Percentiles rank a stretch among this genome's conserved stretches.
Evolutionary conservation across 2,888 invertebrate genomes (phyloP).

Genomic region (Dryomyza anilis): DNA sequence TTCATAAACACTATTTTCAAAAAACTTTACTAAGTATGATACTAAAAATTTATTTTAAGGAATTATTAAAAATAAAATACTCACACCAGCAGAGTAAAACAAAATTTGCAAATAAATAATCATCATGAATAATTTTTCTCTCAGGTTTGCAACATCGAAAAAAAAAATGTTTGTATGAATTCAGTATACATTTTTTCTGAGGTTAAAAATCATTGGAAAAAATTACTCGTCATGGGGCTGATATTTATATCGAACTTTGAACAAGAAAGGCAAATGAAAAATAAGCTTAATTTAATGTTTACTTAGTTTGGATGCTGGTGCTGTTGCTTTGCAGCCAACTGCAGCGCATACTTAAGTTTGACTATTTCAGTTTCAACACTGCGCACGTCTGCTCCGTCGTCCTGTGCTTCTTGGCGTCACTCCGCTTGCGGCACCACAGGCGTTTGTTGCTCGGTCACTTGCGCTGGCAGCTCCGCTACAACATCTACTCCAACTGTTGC

Average conservation of each 20-base stretch:
- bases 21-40: not conserved
- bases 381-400: not conserved
- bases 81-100: not conserved
- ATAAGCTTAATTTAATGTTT: conserved; percentile 14
- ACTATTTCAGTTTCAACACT: conserved; percentile 39
- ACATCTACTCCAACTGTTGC: too few relatives aligned
- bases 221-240: too few relatives aligned
- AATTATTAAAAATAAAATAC: not conserved
- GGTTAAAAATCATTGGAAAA: too few relatives aligned
- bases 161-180: too few relatives aligned
- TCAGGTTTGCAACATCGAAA: too few relatives aligned
- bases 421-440: too few relatives aligned
- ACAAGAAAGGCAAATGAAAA: not conserved
- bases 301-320: too few relatives aligned
- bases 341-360: conserved; percentile 42
- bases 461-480: too few relatives aligned
- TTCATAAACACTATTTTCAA: too few relatives aligned
- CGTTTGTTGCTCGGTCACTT: not conserved
- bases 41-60: not conserved
- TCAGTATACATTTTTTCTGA: too few relatives aligned
- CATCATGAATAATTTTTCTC: not conserved
- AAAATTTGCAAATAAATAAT: not conserved
- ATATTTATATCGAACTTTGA: too few relatives aligned
- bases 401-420: conserved; percentile 36
- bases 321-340: conserved; percentile 28